Conservation (phyloP, 2,113 vertebrate genomes). For the Peromyscus californicus region DNA sequence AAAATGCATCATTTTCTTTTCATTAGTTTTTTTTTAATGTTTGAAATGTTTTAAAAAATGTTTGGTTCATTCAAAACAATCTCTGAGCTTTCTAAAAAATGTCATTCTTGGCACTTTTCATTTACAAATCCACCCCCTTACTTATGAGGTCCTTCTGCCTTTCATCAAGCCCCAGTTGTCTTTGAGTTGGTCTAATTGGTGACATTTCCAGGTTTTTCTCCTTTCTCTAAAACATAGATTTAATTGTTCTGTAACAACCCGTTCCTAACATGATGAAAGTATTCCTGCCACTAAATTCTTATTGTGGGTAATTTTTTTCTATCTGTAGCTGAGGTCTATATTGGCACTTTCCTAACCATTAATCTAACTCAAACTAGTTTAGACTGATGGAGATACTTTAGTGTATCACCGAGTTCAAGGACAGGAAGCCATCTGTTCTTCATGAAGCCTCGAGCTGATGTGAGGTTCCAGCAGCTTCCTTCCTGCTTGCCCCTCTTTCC, state of each 20-base stretch:
- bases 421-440: not conserved
- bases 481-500: not conserved
- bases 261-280: not conserved
- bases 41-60: not conserved
- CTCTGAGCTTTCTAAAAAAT: constrained; percentile 7
- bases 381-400: not conserved
- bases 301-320: not conserved
- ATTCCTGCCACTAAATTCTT: not conserved
- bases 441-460: not conserved
- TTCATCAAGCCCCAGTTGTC: not conserved
- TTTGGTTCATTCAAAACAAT: not conserved
- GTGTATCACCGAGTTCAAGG: not conserved
- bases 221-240: not conserved
- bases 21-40: not conserved
- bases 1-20: constrained; percentile 5
- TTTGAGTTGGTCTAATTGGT: not conserved
- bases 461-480: not conserved
- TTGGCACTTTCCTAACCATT: not conserved
- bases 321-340: not conserved
- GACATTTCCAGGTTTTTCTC: not conserved
- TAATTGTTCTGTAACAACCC: not conserved
- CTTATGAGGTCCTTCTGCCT: not conserved
- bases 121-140: not conserved
- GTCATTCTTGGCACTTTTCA: not conserved
- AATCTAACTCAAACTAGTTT: constrained; percentile 7